Evolutionary conservation across 2,797 vertebrate genomes (phyloP).

Genomic region (Phoxinus dragarum): DNA sequence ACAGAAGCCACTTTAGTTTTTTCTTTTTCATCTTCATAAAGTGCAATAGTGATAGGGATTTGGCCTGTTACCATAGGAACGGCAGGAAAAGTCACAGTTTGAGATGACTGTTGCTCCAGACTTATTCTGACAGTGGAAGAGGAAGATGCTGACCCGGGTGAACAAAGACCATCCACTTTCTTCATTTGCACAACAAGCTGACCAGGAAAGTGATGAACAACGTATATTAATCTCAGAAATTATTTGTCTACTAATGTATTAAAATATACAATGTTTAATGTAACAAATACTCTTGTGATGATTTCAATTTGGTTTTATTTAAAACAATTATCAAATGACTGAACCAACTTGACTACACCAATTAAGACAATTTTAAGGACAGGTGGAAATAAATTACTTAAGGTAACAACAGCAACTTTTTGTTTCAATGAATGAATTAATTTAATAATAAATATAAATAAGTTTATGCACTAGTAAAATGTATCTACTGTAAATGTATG

Average conservation of each 20-base stretch:
- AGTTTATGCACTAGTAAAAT: background rate
- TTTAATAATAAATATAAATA: background rate
- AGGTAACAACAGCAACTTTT: background rate
- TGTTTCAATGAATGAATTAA: background rate
- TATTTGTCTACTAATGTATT: background rate
- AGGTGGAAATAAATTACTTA: background rate
- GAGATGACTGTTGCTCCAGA: conserved; percentile 69
- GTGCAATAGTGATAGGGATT: conserved; percentile 78
- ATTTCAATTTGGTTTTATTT: background rate
- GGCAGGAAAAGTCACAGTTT: conserved; percentile 79
- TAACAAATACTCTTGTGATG: background rate
- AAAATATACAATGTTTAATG: background rate
- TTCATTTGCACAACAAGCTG: conserved; percentile 82
- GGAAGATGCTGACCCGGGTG: conserved; percentile 72
- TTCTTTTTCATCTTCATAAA: conserved; percentile 66
- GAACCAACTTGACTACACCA: background rate
- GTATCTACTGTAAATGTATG: background rate
- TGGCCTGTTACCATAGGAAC: conserved; percentile 75
- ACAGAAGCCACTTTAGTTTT: conserved; percentile 69
- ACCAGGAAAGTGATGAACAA: background rate
- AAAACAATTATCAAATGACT: background rate
- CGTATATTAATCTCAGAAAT: background rate
- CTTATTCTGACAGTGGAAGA: conserved; percentile 68
- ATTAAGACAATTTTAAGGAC: background rate
- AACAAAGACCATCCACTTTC: conserved; percentile 78